Conservation (phyloP, 1,140 invertebrate species). For the Ceratosolen solmsi region DNA sequence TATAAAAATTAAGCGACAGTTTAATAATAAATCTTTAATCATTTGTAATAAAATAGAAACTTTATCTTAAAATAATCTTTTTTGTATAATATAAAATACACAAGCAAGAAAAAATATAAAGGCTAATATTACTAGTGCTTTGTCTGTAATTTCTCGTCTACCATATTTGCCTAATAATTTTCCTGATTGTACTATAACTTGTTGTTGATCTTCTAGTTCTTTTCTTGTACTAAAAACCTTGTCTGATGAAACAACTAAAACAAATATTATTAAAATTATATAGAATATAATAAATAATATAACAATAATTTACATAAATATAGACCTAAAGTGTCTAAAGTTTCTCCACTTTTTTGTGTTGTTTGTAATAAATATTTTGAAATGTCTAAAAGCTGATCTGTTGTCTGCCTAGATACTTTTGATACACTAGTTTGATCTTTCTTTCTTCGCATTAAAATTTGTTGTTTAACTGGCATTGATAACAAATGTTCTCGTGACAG, state of each 20-base stretch:
- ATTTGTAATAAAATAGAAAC: too few species aligned
- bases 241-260: constrained; percentile 72
- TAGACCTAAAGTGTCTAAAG: constrained; percentile 85
- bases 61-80: constrained; percentile 88
- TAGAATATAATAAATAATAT: neutral
- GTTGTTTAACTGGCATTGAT: constrained; percentile 75
- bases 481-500: constrained; percentile 81
- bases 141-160: constrained; percentile 94
- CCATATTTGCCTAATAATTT: constrained; percentile 96
- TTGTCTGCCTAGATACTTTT: constrained; percentile 81
- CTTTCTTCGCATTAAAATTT: constrained; percentile 77
- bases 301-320: constrained; percentile 22
- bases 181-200: constrained; percentile 89
- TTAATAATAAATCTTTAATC: too few species aligned
- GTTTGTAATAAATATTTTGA: constrained; percentile 89
- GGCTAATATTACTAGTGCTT: constrained; percentile 91
- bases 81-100: constrained; percentile 93
- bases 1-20: too few species aligned
- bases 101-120: constrained; percentile 94
- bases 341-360: constrained; percentile 87
- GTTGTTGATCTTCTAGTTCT: constrained; percentile 89
- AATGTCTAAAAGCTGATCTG: constrained; percentile 88
- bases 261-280: constrained; percentile 49
- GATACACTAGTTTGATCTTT: constrained; percentile 78
- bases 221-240: constrained; percentile 82